phyloP scores from a whole-genome alignment of 2,797 vertebrate genomes.

The Nyctibius grandis region DNA sequence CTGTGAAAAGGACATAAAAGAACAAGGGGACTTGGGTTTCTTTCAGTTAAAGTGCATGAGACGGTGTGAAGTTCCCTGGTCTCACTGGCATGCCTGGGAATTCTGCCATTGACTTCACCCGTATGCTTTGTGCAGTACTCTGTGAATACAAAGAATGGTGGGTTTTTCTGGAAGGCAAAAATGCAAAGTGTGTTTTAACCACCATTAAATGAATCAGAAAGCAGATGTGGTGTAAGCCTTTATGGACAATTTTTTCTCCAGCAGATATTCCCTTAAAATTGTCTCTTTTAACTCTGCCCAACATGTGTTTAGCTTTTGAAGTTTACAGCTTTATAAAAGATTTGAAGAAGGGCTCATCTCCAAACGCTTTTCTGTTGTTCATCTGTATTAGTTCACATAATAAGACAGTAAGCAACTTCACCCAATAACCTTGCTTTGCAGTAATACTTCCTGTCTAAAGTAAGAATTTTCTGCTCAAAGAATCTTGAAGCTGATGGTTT shows the following conservation, averaged over 20 bases:
- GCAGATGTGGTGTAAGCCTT: too few relatives aligned
- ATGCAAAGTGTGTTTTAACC: too few relatives aligned
- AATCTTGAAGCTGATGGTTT: neutral
- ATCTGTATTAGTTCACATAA: neutral
- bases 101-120: neutral
- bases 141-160: accelerated
- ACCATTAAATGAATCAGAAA: too few relatives aligned
- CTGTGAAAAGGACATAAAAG: neutral
- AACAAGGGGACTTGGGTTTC: neutral
- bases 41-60: neutral
- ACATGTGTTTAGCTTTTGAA: too few relatives aligned
- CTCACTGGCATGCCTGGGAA: neutral
- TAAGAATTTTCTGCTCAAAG: neutral
- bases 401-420: too few relatives aligned
- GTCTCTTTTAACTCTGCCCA: too few relatives aligned
- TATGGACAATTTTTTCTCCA: too few relatives aligned
- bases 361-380: neutral
- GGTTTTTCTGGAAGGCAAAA: neutral
- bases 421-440: neutral
- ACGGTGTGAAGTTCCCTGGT: neutral
- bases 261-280: too few relatives aligned
- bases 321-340: too few relatives aligned
- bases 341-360: neutral
- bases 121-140: neutral
- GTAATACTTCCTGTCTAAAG: neutral